A percentile compares a stretch with the other conserved stretches of the same genome.
These are phyloP conservation scores for Lasioglossum leucozonium DNA, from an alignment of 2,888 invertebrate species.

Conservation along the genomic window DNA sequence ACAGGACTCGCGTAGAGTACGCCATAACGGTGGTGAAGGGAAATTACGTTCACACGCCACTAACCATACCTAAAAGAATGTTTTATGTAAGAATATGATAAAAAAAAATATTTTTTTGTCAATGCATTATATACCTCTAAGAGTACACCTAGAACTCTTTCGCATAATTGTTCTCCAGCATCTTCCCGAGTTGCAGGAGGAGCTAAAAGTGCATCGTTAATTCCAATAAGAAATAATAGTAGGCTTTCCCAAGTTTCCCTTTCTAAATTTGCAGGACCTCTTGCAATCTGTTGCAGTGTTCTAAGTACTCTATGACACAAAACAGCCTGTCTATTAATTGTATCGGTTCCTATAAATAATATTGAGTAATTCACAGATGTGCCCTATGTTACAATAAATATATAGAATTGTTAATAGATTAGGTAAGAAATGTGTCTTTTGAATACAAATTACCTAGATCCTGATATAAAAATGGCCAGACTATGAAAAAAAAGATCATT, in stretches of 20 bases:
- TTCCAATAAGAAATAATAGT: slow-evolving; percentile 93
- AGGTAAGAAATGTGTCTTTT: slow-evolving; percentile 42
- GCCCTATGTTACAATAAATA: neutral
- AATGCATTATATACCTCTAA: slow-evolving; percentile 90
- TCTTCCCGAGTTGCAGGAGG: slow-evolving; percentile 97
- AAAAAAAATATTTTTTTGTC: neutral
- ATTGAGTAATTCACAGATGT: slow-evolving; percentile 19
- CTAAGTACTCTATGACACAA: slow-evolving; percentile 96
- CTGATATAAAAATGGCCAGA: slow-evolving; percentile 95
- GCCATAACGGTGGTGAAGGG: slow-evolving; percentile 98
- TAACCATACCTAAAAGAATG: slow-evolving; percentile 87
- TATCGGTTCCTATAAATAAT: slow-evolving; percentile 90
- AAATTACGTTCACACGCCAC: slow-evolving; percentile 92
- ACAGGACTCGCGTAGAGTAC: slow-evolving; percentile 96
- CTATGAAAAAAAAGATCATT: slow-evolving; percentile 87
- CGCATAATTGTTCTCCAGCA: slow-evolving; percentile 97
- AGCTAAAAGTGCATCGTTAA: slow-evolving; percentile 95
- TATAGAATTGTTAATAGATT: slow-evolving; percentile 22
- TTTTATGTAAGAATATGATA: neutral
- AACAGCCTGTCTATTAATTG: slow-evolving; percentile 96
- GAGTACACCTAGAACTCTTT: slow-evolving; percentile 96
- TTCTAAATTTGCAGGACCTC: slow-evolving; percentile 91
- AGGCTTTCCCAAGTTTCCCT: slow-evolving; percentile 96
- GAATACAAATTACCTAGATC: slow-evolving; percentile 89
- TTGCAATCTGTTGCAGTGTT: slow-evolving; percentile 92